Evolutionary conservation across 2,113 vertebrate genomes (phyloP).

Genomic region (Meriones unguiculatus): DNA sequence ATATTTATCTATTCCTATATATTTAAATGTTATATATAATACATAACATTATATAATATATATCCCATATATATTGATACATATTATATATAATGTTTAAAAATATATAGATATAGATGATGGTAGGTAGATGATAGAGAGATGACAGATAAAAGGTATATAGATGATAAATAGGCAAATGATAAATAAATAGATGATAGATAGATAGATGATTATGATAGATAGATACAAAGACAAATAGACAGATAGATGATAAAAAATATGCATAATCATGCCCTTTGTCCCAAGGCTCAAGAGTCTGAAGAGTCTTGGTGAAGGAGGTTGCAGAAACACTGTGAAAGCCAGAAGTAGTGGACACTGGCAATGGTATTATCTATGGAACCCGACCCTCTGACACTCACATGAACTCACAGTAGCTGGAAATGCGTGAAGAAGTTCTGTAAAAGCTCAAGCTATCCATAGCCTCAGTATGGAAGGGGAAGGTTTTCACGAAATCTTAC

Average conservation of each 20-base stretch:
- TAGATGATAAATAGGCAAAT: not conserved
- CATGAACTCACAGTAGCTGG: not conserved
- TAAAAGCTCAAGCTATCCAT: not conserved
- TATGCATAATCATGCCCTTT: not conserved
- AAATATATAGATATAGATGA: too few relatives aligned
- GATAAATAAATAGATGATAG: not conserved
- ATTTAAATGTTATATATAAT: too few relatives aligned
- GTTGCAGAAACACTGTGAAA: not conserved
- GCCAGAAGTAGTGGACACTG: not conserved
- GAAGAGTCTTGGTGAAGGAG: not conserved
- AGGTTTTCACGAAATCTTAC: not conserved
- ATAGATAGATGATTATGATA: too few relatives aligned
- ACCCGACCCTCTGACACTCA: not conserved
- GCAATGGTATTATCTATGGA: not conserved
- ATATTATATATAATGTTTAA: too few relatives aligned
- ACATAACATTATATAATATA: too few relatives aligned
- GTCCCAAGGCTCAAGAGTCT: not conserved
- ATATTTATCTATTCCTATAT: too few relatives aligned
- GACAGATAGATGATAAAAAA: not conserved
- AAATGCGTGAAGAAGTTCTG: not conserved
- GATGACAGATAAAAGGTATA: not conserved
- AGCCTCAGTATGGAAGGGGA: not conserved
- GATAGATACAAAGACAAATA: not conserved
- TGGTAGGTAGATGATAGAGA: not conserved
- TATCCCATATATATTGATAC: too few relatives aligned